A percentile compares a stretch with the other conserved stretches of the same genome.
Evolutionary conservation across 2,797 vertebrate genomes (phyloP).

Genomic region (Hapalemur alaotrensis): DNA sequence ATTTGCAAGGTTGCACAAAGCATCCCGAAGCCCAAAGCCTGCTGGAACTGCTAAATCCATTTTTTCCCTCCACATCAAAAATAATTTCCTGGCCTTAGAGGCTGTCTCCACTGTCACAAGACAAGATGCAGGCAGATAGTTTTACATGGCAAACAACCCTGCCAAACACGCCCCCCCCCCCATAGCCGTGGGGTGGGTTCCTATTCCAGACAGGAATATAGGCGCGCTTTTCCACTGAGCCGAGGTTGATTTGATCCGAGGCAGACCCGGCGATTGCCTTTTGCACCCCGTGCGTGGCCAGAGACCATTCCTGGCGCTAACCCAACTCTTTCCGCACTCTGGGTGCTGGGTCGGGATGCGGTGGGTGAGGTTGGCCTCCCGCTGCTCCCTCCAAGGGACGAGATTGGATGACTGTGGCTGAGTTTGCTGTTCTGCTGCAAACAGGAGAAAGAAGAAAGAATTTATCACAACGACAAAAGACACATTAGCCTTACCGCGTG

Average conservation of each 20-base stretch:
- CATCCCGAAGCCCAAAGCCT: not conserved
- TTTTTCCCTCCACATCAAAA: slow-evolving; percentile 52
- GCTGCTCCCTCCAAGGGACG: not conserved
- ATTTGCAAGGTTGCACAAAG: slow-evolving; percentile 69
- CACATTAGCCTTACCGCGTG: too few species aligned
- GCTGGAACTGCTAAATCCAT: slow-evolving; percentile 45
- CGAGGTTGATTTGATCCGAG: not conserved
- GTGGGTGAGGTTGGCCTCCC: not conserved
- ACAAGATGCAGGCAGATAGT: slow-evolving; percentile 3
- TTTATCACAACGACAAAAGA: not conserved
- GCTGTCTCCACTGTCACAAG: slow-evolving; percentile 63
- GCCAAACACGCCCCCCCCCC: not conserved
- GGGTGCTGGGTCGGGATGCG: not conserved
- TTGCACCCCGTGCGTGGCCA: not conserved
- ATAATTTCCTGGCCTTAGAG: slow-evolving; percentile 36
- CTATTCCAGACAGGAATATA: slow-evolving; percentile 25
- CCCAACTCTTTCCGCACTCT: not conserved
- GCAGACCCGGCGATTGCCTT: not conserved
- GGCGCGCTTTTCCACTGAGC: slow-evolving; percentile 12
- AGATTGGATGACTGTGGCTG: not conserved
- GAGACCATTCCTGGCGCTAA: not conserved
- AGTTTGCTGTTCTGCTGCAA: not conserved
- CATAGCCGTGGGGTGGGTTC: not conserved
- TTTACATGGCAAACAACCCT: slow-evolving; percentile 28
- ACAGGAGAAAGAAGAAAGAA: not conserved